Evolutionary conservation across 1,140 invertebrate genomes (phyloP), one percentile per base, ranked within the genome.

Genomic region (Odontomachus brunneus): DNA sequence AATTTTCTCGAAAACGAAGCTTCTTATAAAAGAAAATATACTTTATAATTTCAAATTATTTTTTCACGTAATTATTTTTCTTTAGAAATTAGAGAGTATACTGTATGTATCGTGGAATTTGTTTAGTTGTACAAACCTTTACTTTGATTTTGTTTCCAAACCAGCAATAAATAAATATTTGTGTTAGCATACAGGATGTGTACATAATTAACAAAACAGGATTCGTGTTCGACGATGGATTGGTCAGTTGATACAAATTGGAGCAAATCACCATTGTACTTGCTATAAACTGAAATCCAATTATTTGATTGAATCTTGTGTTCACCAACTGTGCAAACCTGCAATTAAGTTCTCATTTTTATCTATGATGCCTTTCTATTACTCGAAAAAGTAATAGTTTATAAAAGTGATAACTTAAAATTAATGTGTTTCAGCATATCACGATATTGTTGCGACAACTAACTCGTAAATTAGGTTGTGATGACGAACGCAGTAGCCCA

Each of bases 81-180:
- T n/a, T n/a, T n/a, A n/a, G n/a, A n/a, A n/a, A n/a, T n/a, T n/a
- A n/a, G n/a, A n/a, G n/a, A n/a, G n/a, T n/a, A 33, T 5, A 33
- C 29, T 5, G 2, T 33, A 5, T 33, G 5, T 33, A 33, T 33
- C 5, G 5, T 33, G 29, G 29, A 5, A 33, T 5, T 33, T 33
- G 5, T 33, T 33, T 5, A 11, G 38, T 11, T 3, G 44, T 38
- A 33, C 15, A n/a, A 15, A 84, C 84, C 82, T 48, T 84, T 1
- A 67, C 2, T 17, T 73, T 95, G 0, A 95, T 92, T 88, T 95
- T 94, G 86, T 94, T 95, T 22, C 95, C 95, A 86, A 94, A 95
- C 94, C 95, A 95, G 83, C 95, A 95, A 63, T 95, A 95, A 0
- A 95, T 86, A 53, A 94, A 93, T 33, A 95, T 90, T 75, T 95